These are phyloP conservation scores for Corythornis vintsioides DNA, from an alignment of 2,113 vertebrate species.

Conservation along the genomic window DNA sequence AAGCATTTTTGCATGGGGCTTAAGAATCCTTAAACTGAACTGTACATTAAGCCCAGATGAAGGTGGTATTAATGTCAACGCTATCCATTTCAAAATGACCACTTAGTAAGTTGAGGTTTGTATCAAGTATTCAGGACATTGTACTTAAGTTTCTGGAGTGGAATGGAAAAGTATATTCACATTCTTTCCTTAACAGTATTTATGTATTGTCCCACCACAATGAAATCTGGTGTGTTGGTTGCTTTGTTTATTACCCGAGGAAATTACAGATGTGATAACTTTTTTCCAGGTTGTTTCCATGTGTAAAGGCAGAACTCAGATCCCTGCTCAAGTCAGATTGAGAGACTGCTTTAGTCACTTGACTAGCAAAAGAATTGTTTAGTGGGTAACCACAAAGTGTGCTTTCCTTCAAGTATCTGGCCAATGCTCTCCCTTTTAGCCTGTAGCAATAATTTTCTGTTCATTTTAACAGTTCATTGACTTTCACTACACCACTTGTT, in stretches of 20 bases:
- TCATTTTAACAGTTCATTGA: slow-evolving; percentile 52
- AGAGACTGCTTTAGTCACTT: background rate
- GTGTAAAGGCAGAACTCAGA: background rate
- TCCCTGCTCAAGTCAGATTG: background rate
- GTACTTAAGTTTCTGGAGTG: background rate
- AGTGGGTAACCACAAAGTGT: background rate
- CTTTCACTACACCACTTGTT: slow-evolving; percentile 23
- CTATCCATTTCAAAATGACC: background rate
- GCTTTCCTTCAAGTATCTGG: slow-evolving; percentile 5
- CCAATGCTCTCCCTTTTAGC: slow-evolving; percentile 21
- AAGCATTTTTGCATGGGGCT: fast-evolving
- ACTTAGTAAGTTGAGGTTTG: background rate
- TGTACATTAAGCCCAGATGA: background rate
- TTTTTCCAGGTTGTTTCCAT: background rate
- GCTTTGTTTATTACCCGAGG: background rate
- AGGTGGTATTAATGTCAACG: background rate
- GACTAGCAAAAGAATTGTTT: background rate
- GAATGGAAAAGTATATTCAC: background rate
- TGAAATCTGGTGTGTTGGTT: background rate
- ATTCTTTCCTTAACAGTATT: background rate
- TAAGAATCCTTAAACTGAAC: background rate
- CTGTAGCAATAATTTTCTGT: slow-evolving; percentile 35
- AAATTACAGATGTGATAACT: background rate
- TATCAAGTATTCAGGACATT: background rate
- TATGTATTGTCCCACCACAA: background rate